Evolutionary conservation across 2,888 invertebrate species (phyloP), one percentile per base, ranked within the genome.

Genomic region (Coecobrya sp.): DNA sequence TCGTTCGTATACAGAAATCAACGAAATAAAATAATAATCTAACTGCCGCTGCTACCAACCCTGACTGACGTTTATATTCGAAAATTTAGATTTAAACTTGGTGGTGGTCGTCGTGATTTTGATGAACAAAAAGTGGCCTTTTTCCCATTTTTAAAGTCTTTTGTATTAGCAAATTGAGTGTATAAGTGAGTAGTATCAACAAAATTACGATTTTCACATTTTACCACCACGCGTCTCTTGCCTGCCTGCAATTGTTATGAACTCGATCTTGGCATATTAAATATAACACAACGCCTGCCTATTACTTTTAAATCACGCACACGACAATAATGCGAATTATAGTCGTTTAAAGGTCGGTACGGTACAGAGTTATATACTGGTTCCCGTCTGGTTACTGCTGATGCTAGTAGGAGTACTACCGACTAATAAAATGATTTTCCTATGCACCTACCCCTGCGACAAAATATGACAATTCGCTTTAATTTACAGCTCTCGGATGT

Each of bases 261-360:
- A 52, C 81, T 55, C 81, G n/a, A 30, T 81, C 52, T 49, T 0
- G 16, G 22, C 25, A 22, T 70, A 70, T n/a, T 11, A 52, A 52
- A 27, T 36, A 79, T 27, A 52, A 76, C 79, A 10, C 52, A 13
- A 16, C 79, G 52, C 27, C 49, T 52, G 22, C 49, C 25, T 52
- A 25, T 52, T 79, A 52, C 49, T 49, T n/a, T n/a, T 52, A 79
- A 49, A 79, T 79, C 79, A 52, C 79, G 27, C 79, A 79, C 79
- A 79, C 79, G 79, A 79, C 52, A 79, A 52, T 79, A 79, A 52
- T 79, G 36, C 36, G 79, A 79, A 79, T 79, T 68, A n/a, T 52
- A 49, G 27, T 27, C 79, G 16, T 79, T 79, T 79, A 79, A 52
- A 79, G 79, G 79, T 79, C 79, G 79, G 79, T 52, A 79, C 79